A percentile compares a stretch with the other conserved stretches of the same genome.
Conservation (phyloP, 2,888 invertebrate species). For the Desoria tigrina region DNA sequence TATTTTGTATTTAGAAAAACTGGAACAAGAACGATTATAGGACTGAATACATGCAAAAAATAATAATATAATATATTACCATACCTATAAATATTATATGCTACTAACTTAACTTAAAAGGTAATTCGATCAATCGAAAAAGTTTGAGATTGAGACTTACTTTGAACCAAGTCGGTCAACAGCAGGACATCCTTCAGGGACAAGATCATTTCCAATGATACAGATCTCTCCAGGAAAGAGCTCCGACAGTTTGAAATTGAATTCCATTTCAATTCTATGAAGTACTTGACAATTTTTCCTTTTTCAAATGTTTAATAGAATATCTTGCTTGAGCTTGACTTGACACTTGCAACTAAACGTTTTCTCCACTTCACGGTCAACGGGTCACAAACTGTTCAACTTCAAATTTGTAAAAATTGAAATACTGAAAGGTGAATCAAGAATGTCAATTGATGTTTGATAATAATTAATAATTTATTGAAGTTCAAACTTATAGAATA, state of each 20-base stretch:
- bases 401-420: neutral
- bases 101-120: too few relatives aligned
- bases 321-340: neutral
- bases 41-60: too few relatives aligned
- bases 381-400: too few relatives aligned
- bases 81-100: too few relatives aligned
- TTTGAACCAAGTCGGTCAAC: slow-evolving; percentile 41
- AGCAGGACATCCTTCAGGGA: slow-evolving; percentile 45
- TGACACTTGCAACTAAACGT: neutral
- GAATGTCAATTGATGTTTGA: neutral
- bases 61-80: too few relatives aligned
- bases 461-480: neutral
- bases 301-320: neutral
- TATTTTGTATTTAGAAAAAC: too few relatives aligned
- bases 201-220: slow-evolving; percentile 40
- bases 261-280: slow-evolving; percentile 40
- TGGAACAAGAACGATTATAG: too few relatives aligned
- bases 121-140: too few relatives aligned
- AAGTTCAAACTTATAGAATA: too few relatives aligned
- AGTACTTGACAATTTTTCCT: neutral
- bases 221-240: slow-evolving; percentile 48
- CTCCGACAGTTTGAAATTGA: slow-evolving; percentile 40
- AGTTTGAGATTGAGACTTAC: too few relatives aligned
- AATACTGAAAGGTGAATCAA: neutral
- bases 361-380: neutral